Percentiles rank a stretch among this genome's conserved stretches.
Conservation (phyloP, 2,888 invertebrate species). For the Polymixis flavicincta region DNA sequence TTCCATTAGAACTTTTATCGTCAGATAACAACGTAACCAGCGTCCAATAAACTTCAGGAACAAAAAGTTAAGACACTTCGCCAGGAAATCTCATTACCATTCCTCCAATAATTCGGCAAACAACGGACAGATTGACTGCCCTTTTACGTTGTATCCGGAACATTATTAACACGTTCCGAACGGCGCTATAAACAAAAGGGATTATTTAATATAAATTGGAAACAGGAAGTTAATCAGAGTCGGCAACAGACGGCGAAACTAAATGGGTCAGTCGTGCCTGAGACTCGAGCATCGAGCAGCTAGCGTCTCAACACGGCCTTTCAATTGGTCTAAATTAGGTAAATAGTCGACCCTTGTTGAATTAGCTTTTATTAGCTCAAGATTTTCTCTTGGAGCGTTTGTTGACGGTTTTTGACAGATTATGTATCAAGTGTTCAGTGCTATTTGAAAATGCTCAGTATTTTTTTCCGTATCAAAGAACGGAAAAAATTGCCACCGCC, state of each 20-base stretch:
- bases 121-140: constrained; percentile 50
- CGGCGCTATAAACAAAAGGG: constrained; percentile 76
- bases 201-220: constrained; percentile 85
- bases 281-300: constrained; percentile 48
- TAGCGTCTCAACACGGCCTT: constrained; percentile 75
- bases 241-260: constrained; percentile 78
- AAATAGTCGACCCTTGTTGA: constrained; percentile 79
- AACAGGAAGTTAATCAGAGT: constrained; percentile 87
- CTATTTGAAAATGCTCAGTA: neutral
- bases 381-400: constrained; percentile 62
- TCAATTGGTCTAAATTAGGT: constrained; percentile 85
- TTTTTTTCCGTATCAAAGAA: neutral
- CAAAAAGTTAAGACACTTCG: constrained; percentile 37
- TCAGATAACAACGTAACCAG: constrained; percentile 18
- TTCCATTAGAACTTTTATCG: neutral
- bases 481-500: too few relatives aligned
- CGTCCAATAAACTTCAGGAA: constrained; percentile 32
- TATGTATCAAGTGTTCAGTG: constrained; percentile 11
- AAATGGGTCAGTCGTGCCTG: constrained; percentile 80
- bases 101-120: constrained; percentile 53
- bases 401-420: constrained; percentile 38
- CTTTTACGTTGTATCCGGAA: constrained; percentile 56
- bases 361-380: constrained; percentile 77
- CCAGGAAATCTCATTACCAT: constrained; percentile 49
- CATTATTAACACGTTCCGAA: constrained; percentile 70